These are phyloP conservation scores for Sinocyclocheilus grahami DNA, from an alignment of 2,113 vertebrate genomes.

Conservation along the genomic window DNA sequence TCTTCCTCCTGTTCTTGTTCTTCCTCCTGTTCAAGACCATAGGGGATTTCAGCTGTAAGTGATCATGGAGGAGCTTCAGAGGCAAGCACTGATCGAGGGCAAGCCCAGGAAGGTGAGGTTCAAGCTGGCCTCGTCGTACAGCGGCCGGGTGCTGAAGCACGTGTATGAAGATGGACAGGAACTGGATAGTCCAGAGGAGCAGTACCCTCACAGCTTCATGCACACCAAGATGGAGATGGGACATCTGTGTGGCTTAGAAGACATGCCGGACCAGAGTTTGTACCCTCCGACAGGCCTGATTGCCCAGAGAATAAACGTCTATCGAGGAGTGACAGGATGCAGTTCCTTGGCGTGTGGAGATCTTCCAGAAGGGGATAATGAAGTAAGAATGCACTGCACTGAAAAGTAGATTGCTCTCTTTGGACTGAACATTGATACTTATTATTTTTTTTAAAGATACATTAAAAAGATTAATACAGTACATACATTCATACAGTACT, in stretches of 20 bases:
- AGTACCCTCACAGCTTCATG: slow-evolving; percentile 85
- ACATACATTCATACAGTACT: too few relatives aligned
- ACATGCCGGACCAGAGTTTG: slow-evolving; percentile 58
- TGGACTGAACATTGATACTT: too few relatives aligned
- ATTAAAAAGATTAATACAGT: too few relatives aligned
- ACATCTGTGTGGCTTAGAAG: slow-evolving; percentile 72
- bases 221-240: slow-evolving; percentile 81
- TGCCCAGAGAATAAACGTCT: slow-evolving; percentile 88
- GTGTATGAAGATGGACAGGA: slow-evolving; percentile 95
- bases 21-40: background rate
- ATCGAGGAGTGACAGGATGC: slow-evolving; percentile 78
- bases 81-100: slow-evolving; percentile 75
- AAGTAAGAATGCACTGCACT: slow-evolving; percentile 80
- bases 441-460: too few relatives aligned
- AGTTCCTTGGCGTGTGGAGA: slow-evolving; percentile 68
- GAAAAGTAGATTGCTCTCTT: background rate
- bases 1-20: slow-evolving; percentile 11
- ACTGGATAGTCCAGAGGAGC: slow-evolving; percentile 86
- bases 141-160: slow-evolving; percentile 91
- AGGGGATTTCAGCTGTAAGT: background rate
- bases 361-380: slow-evolving; percentile 61
- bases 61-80: slow-evolving; percentile 85
- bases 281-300: slow-evolving; percentile 80
- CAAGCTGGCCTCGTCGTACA: slow-evolving; percentile 91
- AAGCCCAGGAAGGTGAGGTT: slow-evolving; percentile 92